Evolutionary conservation across 2,888 invertebrate species (phyloP).

Genomic region (Eristalinus sepulchralis): DNA sequence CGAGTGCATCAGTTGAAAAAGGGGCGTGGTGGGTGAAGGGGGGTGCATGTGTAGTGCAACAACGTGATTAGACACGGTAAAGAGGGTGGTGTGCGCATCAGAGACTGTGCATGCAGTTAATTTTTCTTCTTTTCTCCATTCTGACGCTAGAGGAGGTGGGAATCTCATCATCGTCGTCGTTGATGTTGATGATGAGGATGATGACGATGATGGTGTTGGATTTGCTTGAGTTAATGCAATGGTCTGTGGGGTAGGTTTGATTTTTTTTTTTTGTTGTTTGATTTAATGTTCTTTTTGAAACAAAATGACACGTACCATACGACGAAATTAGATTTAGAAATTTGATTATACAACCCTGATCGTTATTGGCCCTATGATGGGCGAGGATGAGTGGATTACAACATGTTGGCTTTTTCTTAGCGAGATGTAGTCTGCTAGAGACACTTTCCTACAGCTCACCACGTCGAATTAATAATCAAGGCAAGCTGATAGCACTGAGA

Average conservation of each 20-base stretch:
- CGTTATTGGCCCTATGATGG: conserved; percentile 32
- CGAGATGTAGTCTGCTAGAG: no score
- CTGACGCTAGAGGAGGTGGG: background rate
- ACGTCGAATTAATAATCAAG: no score
- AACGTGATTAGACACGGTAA: conserved; percentile 55
- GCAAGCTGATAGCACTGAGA: no score
- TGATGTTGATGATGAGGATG: background rate
- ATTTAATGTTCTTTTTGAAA: conserved; percentile 18
- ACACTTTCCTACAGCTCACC: no score
- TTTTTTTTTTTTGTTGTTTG: conserved; percentile 23
- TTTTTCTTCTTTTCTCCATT: conserved; percentile 32
- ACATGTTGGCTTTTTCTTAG: background rate
- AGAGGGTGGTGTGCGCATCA: background rate
- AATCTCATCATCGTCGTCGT: background rate
- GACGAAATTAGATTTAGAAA: conserved; percentile 62
- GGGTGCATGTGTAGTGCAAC: conserved; percentile 63
- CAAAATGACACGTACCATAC: conserved; percentile 4
- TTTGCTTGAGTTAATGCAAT: conserved; percentile 56
- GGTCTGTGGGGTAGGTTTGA: conserved; percentile 64
- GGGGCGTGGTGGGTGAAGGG: background rate
- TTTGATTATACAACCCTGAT: conserved; percentile 44
- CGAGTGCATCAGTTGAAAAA: background rate
- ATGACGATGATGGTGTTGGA: conserved; percentile 16
- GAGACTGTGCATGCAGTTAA: conserved; percentile 37
- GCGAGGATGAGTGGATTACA: background rate